Evolutionary conservation across 2,113 vertebrate species (phyloP), one percentile per base, ranked within the genome.

Genomic region (Corythoichthys haematopterus): DNA sequence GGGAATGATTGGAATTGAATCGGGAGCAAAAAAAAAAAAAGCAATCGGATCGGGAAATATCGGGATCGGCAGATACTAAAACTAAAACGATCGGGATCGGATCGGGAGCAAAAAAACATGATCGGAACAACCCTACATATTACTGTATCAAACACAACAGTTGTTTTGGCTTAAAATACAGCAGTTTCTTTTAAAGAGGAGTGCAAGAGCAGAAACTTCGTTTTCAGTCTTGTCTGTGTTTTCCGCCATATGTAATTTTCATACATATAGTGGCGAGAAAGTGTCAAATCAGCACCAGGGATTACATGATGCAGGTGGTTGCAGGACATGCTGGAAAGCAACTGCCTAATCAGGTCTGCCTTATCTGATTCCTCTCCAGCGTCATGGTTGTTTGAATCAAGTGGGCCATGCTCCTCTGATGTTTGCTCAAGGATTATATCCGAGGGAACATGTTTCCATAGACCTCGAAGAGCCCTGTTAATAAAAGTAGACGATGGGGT

Each of bases 331-430:
- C 75, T 12, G 61, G 56, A 66, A 15, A 82, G 80, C 77, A 81
- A 67, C 70, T 57, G 90, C 89, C 89, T 80, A 82, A 87, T 88
- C 90, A 89, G 85, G 88, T 76, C 88, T 11, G n/a, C 35, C 55
- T 91, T 89, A 92, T 91, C 89, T 85, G 85, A 64, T 76, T 75
- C 77, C 71, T 76, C 78, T 75, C 77, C 87, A 87, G 87, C 89
- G 90, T 92, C 91, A 92, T 88, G 90, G 87, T 80, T 88, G 89
- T 92, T 92, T 90, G 89, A 88, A 90, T 68, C 89, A 90, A 92
- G 90, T 92, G 88, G 88, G 87, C 89, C 88, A 85, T 90, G 86
- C 87, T 85, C 65, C 59, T 84, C 80, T 70, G 77, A 87, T 83
- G 82, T 80, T 67, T 74, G 79, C 58, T 70, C 15, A 47, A 70